phyloP scores from a whole-genome alignment of 2,113 vertebrate genomes.

The Regulus satrapa region DNA sequence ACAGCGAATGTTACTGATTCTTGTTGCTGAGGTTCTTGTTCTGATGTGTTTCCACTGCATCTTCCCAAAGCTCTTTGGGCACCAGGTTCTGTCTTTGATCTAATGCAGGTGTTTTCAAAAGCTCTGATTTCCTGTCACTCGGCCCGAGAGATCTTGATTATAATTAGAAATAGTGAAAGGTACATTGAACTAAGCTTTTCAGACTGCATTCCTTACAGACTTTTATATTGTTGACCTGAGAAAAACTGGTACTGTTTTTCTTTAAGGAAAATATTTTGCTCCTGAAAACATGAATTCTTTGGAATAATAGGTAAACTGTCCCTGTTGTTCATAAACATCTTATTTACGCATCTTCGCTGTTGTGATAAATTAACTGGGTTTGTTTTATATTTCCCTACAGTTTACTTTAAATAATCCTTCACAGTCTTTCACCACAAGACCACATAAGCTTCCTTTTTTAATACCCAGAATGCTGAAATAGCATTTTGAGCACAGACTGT shows the following conservation, averaged over 20 bases:
- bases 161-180: constrained; percentile 31
- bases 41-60: not conserved
- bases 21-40: not conserved
- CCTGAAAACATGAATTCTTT: constrained; percentile 61
- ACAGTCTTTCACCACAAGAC: constrained; percentile 78
- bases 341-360: constrained; percentile 78
- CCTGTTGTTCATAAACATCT: constrained; percentile 76
- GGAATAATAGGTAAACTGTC: constrained; percentile 73
- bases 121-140: not conserved
- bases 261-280: constrained; percentile 68
- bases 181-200: not conserved
- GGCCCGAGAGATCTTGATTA: not conserved
- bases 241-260: constrained; percentile 50
- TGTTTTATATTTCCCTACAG: constrained; percentile 80
- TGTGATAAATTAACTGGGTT: constrained; percentile 81
- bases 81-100: not conserved
- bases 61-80: not conserved
- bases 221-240: not conserved
- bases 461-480: constrained; percentile 80
- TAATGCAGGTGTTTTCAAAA: not conserved
- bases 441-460: constrained; percentile 80
- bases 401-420: constrained; percentile 82
- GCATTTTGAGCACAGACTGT: constrained; percentile 76
- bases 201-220: not conserved
- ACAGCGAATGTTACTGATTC: not conserved